These are phyloP conservation scores for Parnassius orleans DNA, from an alignment of 2,888 invertebrate genomes.

Conservation along the genomic window DNA sequence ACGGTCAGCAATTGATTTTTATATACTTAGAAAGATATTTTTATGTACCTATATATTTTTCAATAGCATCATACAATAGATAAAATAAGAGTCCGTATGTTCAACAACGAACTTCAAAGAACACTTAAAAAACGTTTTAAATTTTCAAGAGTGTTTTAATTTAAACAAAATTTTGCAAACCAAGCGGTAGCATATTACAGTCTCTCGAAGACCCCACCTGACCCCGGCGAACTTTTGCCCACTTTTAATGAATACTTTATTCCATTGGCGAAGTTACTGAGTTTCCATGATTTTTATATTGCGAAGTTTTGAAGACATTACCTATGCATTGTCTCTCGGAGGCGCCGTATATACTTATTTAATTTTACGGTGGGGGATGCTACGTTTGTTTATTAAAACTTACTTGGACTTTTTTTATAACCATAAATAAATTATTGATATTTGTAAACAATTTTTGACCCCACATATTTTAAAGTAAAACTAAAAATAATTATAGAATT, in stretches of 20 bases:
- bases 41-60: no score
- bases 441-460: no score
- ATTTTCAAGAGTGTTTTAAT: slow-evolving; percentile 33
- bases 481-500: no score
- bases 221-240: slow-evolving; percentile 43
- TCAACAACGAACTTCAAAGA: background rate
- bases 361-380: slow-evolving; percentile 50
- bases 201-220: slow-evolving; percentile 51
- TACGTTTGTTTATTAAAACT: slow-evolving; percentile 30
- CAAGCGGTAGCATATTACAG: slow-evolving; percentile 21
- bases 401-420: slow-evolving; percentile 19
- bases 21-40: no score
- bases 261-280: slow-evolving; percentile 56
- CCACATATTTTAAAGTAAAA: no score
- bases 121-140: slow-evolving; percentile 9
- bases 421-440: no score
- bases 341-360: slow-evolving; percentile 53
- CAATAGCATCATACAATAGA: no score
- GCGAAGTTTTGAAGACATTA: slow-evolving; percentile 63
- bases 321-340: slow-evolving; percentile 69
- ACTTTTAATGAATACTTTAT: slow-evolving; percentile 75
- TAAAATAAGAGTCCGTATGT: no score
- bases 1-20: no score
- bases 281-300: slow-evolving; percentile 77
- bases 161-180: slow-evolving; percentile 29